These are phyloP conservation scores for Penaeus chinensis DNA, from an alignment of 1,140 invertebrate genomes.

Conservation along the genomic window DNA sequence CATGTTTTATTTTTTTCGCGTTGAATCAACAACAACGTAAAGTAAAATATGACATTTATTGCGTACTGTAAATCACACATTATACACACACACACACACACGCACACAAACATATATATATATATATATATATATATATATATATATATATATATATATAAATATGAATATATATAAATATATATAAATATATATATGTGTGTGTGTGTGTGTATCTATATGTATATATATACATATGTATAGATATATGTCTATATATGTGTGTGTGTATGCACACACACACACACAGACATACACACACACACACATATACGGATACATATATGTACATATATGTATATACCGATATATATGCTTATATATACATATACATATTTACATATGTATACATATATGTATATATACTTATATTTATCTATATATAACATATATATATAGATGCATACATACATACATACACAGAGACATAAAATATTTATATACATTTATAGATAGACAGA, in stretches of 20 bases:
- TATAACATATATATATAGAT: neutral
- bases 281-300: too few species aligned
- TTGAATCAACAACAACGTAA: too few species aligned
- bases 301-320: conserved; percentile 12
- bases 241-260: neutral
- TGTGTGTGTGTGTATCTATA: neutral
- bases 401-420: conserved; percentile 17
- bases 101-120: conserved; percentile 26
- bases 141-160: conserved; percentile 26
- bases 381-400: conserved; percentile 14
- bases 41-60: too few species aligned
- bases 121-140: conserved; percentile 25
- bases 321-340: conserved; percentile 21
- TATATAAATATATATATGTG: conserved; percentile 5
- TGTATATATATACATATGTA: neutral
- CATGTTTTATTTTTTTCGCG: too few species aligned
- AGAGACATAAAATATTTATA: too few species aligned
- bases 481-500: too few species aligned
- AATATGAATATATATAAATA: conserved; percentile 16
- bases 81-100: neutral
- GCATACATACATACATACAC: neutral
- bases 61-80: neutral
- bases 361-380: neutral
- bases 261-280: neutral
- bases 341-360: neutral